Base-by-base conservation (phyloP, 2,888 invertebrate species). In the Ophion ellenae region DNA sequence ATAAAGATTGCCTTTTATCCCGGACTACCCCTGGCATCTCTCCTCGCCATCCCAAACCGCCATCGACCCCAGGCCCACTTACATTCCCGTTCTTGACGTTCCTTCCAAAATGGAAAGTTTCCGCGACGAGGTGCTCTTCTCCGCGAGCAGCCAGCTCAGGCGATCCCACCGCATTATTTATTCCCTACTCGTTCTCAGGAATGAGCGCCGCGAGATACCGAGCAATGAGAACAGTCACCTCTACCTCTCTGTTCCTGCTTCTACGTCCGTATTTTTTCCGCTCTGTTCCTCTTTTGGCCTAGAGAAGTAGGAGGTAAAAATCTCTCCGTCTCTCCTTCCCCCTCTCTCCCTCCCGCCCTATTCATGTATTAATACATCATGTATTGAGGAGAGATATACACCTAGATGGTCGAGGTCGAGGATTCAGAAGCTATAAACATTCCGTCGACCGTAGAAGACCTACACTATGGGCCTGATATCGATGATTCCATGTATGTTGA, bases 161-260 rank as follows among this genome's bases (percentile, higher is more conserved):
- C 53, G 59, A 74, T 81, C 80, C 76, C 81, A 36, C 69, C 76
- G 80, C 86, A 86, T 86, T 83, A 86, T 77, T 86, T 86, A 86
- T 86, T 86, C 85, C 77, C 77, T 57, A 67, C 83, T 80, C 80
- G 85, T 83, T 83, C 64, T 80, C 28, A 63, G 79, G 77, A 70
- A 76, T 59, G 78, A 85, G 85, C 76, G 40, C 36, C 78, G 71
- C 64, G 71, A 83, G 80, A 80, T 67, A 70, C 59, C 79, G 47
- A 66, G 79, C 64, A 64, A 85, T 70, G 82, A 57, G 57, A 57
- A 80, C 74, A 82, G 74, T 59, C 63, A 11, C 0, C 32, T 10
- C 17, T 36, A 14, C 11, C 36, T 24, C n/a, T 40, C 36, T 40
- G 40, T n/a, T 9, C n/a, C n/a, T 64, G 47, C 47, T 45, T 70